Evolutionary conservation across 2,797 vertebrate genomes (phyloP), one percentile per base, ranked within the genome.

Genomic region (Hoplostethus atlanticus): DNA sequence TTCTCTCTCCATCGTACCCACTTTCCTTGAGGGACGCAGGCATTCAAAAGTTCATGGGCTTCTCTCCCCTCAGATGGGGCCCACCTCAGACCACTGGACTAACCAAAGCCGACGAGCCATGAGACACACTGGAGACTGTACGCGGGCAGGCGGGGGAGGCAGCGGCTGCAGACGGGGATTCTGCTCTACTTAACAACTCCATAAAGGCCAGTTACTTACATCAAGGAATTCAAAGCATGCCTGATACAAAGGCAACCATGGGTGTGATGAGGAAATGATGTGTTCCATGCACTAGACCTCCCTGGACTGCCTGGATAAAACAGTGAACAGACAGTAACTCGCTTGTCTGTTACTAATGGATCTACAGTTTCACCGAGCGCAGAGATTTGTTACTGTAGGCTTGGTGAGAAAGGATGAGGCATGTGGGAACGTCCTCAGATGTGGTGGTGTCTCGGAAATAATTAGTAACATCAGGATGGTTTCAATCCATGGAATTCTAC

Each of bases 31-130:
- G 80, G 76, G 80, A 77, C 13, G 47, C 52, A 76, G 64, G 63
- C 64, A 67, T 79, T 81, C 71, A 79, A 75, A 75, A 42, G 80
- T 80, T 75, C 56, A 10, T 50, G 72, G 34, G 71, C 59, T 59
- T 76, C 66, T 63, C 62, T 73, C 77, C 77, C 63, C 68, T 87
- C 73, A 30, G 61, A 76, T 36, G 76, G 75, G 80, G 73, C 70
- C 74, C 73, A 71, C 50, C 57, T 71, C 13, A 8, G 68, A 71
- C 72, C 71, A 75, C 59, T 12, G 74, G 70, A 84, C 72, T 57
- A 81, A 84, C 68, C 55, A 46, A 50, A 83, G 57, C 57, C 1
- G 53, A 75, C 57, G 42, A 71, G 58, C 63, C 68, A 48, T 66
- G 71, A 80, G 71, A 59, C 11, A 77, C 16, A 50, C 46, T 25